Evolutionary conservation across 1,140 invertebrate species (phyloP).

Genomic region (Trinorchestia longiramus): DNA sequence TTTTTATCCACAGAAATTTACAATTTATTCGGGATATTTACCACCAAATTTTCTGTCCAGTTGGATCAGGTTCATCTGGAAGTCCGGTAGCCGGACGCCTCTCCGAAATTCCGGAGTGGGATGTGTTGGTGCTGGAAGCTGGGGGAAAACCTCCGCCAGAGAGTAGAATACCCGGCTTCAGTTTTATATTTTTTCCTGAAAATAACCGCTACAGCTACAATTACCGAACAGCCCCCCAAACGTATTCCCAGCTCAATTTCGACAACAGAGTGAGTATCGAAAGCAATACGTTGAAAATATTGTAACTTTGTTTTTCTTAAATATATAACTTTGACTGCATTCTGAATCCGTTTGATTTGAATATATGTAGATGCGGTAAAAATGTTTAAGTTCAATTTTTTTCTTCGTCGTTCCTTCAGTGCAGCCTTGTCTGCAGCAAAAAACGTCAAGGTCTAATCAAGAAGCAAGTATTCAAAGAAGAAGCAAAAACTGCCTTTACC

Average conservation of each 20-base stretch:
- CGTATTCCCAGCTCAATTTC: conserved; percentile 51
- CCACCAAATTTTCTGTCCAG: neutral
- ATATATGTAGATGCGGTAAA: too few species aligned
- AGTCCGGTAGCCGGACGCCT: conserved; percentile 35
- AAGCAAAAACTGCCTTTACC: too few species aligned
- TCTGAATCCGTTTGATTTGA: too few species aligned
- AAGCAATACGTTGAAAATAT: too few species aligned
- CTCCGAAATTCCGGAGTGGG: conserved; percentile 37
- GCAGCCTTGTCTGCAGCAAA: too few species aligned
- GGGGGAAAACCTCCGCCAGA: conserved; percentile 64
- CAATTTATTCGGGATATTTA: neutral
- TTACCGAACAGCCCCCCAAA: conserved; percentile 54
- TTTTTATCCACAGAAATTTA: neutral
- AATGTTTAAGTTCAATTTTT: too few species aligned
- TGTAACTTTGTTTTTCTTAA: too few species aligned
- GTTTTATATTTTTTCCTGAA: neutral
- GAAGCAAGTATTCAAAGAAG: too few species aligned
- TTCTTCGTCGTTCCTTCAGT: too few species aligned
- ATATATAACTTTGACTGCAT: too few species aligned
- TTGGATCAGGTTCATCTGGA: conserved; percentile 22
- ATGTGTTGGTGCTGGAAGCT: conserved; percentile 66
- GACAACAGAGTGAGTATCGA: conserved; percentile 49
- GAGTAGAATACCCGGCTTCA: conserved; percentile 55
- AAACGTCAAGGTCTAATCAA: too few species aligned
- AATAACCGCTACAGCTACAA: conserved; percentile 47